Conservation (phyloP, 2,113 vertebrate species). For the Prochilodus magdalenae region DNA sequence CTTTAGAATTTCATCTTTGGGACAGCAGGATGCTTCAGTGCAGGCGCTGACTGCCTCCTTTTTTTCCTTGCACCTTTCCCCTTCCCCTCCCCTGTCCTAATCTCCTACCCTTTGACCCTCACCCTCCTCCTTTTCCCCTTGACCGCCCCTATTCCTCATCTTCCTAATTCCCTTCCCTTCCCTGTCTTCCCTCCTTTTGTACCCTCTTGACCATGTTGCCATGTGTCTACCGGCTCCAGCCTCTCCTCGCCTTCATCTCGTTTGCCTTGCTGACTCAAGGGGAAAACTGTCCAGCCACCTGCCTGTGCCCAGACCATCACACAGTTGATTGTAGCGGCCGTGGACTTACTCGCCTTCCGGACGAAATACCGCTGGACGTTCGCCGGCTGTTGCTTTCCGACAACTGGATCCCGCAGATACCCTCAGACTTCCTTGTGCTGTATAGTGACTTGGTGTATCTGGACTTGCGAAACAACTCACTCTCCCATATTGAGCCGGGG, state of each 20-base stretch:
- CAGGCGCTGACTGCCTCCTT: constrained; percentile 78
- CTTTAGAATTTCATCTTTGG: constrained; percentile 58
- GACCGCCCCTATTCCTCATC: constrained; percentile 59
- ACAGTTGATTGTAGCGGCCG: constrained; percentile 93
- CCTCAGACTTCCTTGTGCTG: constrained; percentile 93
- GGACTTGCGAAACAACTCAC: constrained; percentile 95
- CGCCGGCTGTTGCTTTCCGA: constrained; percentile 90
- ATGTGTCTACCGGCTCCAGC: constrained; percentile 77
- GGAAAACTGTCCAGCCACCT: constrained; percentile 85
- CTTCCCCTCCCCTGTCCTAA: constrained; percentile 53
- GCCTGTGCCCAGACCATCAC: constrained; percentile 90
- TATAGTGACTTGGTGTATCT: constrained; percentile 95
- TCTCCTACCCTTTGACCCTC: constrained; percentile 59
- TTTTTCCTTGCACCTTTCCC: constrained; percentile 66
- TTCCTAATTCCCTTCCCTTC: constrained; percentile 50
- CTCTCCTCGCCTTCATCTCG: constrained; percentile 72
- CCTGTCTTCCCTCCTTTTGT: constrained; percentile 54
- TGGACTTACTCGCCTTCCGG: constrained; percentile 88
- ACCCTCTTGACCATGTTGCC: constrained; percentile 82
- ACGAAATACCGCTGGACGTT: constrained; percentile 91
- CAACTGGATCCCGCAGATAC: constrained; percentile 91
- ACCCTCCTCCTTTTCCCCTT: constrained; percentile 51
- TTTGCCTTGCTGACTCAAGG: constrained; percentile 75
- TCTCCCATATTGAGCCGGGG: constrained; percentile 88
- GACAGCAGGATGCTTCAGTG: constrained; percentile 67